phyloP scores from a whole-genome alignment of 2,797 vertebrate genomes.

The Pempheris klunzingeri region DNA sequence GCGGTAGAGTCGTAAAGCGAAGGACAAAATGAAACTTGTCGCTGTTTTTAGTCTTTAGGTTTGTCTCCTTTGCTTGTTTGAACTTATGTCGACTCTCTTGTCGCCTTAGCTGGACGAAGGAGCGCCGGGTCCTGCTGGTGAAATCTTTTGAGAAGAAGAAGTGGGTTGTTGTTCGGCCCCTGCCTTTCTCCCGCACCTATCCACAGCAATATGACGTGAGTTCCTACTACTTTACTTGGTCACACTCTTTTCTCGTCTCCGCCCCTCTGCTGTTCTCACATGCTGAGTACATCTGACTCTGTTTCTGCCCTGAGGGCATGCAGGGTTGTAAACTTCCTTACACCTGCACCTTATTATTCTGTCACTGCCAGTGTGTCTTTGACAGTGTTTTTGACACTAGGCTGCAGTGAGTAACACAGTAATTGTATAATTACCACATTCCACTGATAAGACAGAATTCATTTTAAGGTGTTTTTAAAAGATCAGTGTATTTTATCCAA shows the following conservation, averaged over 20 bases:
- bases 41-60: neutral
- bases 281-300: slow-evolving; percentile 40
- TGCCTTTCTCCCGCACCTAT: slow-evolving; percentile 96
- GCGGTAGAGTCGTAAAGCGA: neutral
- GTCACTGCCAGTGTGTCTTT: neutral
- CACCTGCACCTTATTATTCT: neutral
- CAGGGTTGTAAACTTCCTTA: slow-evolving; percentile 8
- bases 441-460: neutral
- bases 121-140: slow-evolving; percentile 94
- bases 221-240: neutral
- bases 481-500: neutral
- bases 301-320: slow-evolving; percentile 4
- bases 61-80: neutral
- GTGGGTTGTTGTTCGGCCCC: slow-evolving; percentile 96
- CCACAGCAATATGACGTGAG: slow-evolving; percentile 99
- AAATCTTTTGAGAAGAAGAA: slow-evolving; percentile 99
- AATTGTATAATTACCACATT: neutral
- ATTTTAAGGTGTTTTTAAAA: neutral
- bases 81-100: neutral
- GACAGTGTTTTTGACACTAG: neutral
- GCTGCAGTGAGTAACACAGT: neutral
- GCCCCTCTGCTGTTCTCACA: slow-evolving; percentile 19
- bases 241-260: neutral
- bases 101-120: slow-evolving; percentile 94
- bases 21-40: neutral